Evolutionary conservation across 2,888 invertebrate genomes (phyloP).

Genomic region (Amphimallon solstitiale): DNA sequence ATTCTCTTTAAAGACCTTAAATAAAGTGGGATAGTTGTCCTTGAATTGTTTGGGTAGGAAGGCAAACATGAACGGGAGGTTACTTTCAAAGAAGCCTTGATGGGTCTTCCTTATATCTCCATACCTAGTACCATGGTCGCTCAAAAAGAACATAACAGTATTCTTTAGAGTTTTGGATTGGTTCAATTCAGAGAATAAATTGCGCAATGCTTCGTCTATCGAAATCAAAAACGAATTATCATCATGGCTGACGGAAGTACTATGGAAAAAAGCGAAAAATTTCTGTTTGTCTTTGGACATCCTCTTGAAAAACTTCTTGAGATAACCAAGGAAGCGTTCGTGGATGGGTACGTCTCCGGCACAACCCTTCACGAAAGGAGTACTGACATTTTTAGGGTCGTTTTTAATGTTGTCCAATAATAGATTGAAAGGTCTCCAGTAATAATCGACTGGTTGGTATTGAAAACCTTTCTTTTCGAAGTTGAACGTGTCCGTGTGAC

Average conservation of each 20-base stretch:
- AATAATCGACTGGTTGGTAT: conserved; percentile 83
- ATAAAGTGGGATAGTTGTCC: conserved; percentile 69
- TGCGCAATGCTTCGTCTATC: conserved; percentile 73
- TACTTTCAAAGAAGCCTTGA: conserved; percentile 86
- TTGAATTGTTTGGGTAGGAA: conserved; percentile 78
- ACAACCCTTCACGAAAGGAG: conserved; percentile 74
- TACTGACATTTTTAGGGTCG: conserved; percentile 71
- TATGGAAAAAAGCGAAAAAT: conserved; percentile 86
- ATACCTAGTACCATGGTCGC: conserved; percentile 91
- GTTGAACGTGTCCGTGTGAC: conserved; percentile 80
- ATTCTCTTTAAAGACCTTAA: conserved; percentile 73
- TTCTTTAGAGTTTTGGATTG: conserved; percentile 68
- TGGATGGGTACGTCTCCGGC: conserved; percentile 75
- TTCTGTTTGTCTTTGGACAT: conserved; percentile 69
- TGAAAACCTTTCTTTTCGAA: conserved; percentile 80
- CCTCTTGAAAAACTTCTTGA: conserved; percentile 69
- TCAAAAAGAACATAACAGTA: conserved; percentile 76
- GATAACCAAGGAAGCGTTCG: conserved; percentile 76
- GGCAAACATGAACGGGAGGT: conserved; percentile 81
- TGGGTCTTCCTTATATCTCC: conserved; percentile 83
- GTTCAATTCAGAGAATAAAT: conserved; percentile 68
- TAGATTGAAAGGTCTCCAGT: conserved; percentile 77
- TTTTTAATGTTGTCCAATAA: conserved; percentile 67
- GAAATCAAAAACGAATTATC: conserved; percentile 78
- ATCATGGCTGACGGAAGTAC: conserved; percentile 84